A percentile compares a stretch with the other conserved stretches of the same genome.
Evolutionary conservation across 2,888 invertebrate species (phyloP).

Genomic region (Pycnomerus fuliginosus): DNA sequence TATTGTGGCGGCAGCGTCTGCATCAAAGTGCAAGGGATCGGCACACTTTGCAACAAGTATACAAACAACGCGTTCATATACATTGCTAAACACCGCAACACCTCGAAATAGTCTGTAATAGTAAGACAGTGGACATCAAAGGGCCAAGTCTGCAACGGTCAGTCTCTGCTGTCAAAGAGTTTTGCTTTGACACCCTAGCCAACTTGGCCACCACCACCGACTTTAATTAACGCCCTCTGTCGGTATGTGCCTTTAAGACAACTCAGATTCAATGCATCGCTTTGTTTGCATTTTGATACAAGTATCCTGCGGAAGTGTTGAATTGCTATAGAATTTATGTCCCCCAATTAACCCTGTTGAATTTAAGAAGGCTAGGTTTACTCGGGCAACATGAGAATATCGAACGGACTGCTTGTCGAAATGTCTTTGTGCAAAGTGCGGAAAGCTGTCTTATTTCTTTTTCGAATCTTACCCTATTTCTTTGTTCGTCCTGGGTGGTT

Average conservation of each 20-base stretch:
- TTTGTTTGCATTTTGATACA: constrained; percentile 27
- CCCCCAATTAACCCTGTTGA: constrained; percentile 27
- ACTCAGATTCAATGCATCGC: constrained; percentile 40
- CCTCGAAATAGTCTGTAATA: constrained; percentile 53
- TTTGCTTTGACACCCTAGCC: constrained; percentile 53
- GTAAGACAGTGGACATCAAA: constrained; percentile 53
- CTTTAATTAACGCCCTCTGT: constrained; percentile 52
- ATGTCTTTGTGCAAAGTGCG: constrained; percentile 24
- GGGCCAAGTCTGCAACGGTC: constrained; percentile 48
- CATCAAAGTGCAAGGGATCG: constrained; percentile 26
- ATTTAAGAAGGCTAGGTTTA: constrained; percentile 1
- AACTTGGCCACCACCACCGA: constrained; percentile 44
- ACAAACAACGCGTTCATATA: constrained; percentile 45
- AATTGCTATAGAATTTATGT: constrained; percentile 29
- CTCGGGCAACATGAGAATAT: not conserved
- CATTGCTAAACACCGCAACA: constrained; percentile 53
- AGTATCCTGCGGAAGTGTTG: constrained; percentile 14
- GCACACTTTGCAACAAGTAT: constrained; percentile 24
- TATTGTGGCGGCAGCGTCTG: constrained; percentile 22
- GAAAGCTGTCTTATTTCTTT: constrained; percentile 22
- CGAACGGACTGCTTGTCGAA: too few relatives aligned
- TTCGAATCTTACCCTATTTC: constrained; percentile 9
- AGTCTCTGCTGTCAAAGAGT: constrained; percentile 49
- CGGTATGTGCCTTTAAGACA: constrained; percentile 47
- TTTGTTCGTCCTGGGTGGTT: constrained; percentile 18